A percentile compares a stretch with the other conserved stretches of the same genome.
Evolutionary conservation across 2,113 vertebrate species (phyloP).

Genomic region (Oryzias melastigma): DNA sequence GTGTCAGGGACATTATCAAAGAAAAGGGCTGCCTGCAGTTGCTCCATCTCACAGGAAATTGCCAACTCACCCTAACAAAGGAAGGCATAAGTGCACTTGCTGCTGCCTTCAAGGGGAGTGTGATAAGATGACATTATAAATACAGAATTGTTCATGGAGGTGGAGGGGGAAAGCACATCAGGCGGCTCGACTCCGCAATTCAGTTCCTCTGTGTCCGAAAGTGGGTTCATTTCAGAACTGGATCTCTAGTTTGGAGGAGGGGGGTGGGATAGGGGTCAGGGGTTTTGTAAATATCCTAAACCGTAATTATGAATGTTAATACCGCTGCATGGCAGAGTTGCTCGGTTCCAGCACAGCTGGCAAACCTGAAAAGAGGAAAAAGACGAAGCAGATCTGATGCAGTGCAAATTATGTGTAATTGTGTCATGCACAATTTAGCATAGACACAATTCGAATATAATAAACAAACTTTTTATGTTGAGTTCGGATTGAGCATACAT

Average conservation of each 20-base stretch:
- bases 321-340: constrained; percentile 3
- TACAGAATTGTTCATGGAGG: constrained; percentile 74
- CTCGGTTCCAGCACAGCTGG: neutral
- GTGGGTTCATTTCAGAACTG: constrained; percentile 44
- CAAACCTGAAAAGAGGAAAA: neutral
- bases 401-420: constrained; percentile 1
- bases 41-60: constrained; percentile 94
- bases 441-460: too few relatives aligned
- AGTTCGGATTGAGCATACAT: too few relatives aligned
- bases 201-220: constrained; percentile 43
- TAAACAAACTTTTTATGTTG: too few relatives aligned
- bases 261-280: neutral
- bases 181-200: constrained; percentile 60
- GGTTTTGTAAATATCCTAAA: constrained; percentile 15
- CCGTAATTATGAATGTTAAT: constrained; percentile 13
- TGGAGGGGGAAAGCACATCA: constrained; percentile 76
- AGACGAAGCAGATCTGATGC: neutral
- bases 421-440: neutral
- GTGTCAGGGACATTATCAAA: constrained; percentile 93
- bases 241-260: constrained; percentile 16
- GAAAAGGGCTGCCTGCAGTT: constrained; percentile 92
- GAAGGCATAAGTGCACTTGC: constrained; percentile 95
- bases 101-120: constrained; percentile 86
- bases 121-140: constrained; percentile 97
- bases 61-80: constrained; percentile 99